A percentile compares a stretch with the other conserved stretches of the same genome.
Conservation (phyloP, 2,797 vertebrate genomes). For the Spinus olivaceus region DNA sequence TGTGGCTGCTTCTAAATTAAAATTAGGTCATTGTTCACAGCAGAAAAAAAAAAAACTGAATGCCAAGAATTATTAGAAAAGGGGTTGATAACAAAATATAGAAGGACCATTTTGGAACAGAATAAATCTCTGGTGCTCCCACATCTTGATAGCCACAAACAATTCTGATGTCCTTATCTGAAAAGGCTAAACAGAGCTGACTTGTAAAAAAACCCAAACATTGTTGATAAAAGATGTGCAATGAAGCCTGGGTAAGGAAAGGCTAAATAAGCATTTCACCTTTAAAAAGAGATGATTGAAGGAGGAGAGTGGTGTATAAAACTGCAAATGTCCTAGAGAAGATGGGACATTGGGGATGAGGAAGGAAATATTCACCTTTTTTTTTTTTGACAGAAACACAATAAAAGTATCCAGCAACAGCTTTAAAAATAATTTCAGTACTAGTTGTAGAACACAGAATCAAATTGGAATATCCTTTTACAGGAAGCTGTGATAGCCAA, state of each 20-base stretch:
- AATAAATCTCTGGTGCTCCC: not conserved
- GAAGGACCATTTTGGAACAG: not conserved
- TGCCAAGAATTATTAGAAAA: not conserved
- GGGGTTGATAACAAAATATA: not conserved
- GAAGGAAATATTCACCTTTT: not conserved
- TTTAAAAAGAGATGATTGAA: not conserved
- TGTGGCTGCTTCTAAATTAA: not conserved
- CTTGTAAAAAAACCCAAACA: not conserved
- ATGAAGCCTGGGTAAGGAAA: not conserved
- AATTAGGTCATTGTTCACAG: not conserved
- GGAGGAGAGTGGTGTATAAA: not conserved
- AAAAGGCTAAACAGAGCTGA: not conserved
- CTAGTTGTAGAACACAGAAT: fast-evolving
- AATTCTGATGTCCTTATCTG: not conserved
- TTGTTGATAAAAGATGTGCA: not conserved
- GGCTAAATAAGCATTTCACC: not conserved
- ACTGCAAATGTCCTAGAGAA: not conserved
- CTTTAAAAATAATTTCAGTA: not conserved
- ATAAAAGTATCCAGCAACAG: not conserved
- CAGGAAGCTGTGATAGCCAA: not conserved
- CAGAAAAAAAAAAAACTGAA: not conserved
- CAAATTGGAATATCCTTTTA: not conserved
- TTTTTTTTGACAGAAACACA: not conserved
- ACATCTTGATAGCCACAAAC: not conserved
- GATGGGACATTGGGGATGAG: fast-evolving